A percentile compares a stretch with the other conserved stretches of the same genome.
phyloP scores from a whole-genome alignment of 2,888 invertebrate genomes.

The Frankliniella intonsa region DNA sequence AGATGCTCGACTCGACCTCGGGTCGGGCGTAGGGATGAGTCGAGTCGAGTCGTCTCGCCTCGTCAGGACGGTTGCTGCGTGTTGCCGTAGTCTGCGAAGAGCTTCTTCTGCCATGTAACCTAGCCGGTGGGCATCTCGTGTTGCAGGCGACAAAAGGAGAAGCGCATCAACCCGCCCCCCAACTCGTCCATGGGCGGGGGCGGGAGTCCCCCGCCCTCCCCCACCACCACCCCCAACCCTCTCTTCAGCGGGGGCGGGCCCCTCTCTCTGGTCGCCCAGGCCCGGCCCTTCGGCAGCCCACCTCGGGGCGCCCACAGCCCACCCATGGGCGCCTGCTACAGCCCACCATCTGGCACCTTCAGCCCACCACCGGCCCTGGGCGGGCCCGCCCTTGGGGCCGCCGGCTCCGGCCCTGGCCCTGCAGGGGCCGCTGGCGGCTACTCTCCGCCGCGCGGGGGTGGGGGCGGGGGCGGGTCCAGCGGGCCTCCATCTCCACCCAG shows the following conservation, averaged over 20 bases:
- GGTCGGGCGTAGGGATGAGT: no score
- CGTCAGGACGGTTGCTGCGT: not conserved
- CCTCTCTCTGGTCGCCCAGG: not conserved
- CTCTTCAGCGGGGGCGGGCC: slow-evolving; percentile 19
- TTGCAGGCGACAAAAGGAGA: slow-evolving; percentile 86
- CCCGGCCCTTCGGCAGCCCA: not conserved
- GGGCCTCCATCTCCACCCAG: slow-evolving; percentile 2
- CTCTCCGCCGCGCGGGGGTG: not conserved
- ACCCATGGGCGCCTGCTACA: slow-evolving; percentile 24
- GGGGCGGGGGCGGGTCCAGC: not conserved
- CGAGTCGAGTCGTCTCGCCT: not conserved
- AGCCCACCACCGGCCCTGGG: slow-evolving; percentile 18
- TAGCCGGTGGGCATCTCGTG: slow-evolving; percentile 36
- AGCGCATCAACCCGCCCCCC: slow-evolving; percentile 85
- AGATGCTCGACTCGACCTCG: not conserved
- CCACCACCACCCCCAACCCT: slow-evolving; percentile 1
- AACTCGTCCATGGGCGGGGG: slow-evolving; percentile 53
- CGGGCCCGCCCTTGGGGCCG: not conserved
- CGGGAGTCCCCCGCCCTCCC: not conserved
- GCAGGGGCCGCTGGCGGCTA: not conserved
- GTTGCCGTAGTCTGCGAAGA: not conserved
- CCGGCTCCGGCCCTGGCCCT: not conserved
- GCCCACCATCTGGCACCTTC: not conserved
- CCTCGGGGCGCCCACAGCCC: slow-evolving; percentile 19
- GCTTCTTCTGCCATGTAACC: slow-evolving; percentile 24